Evolutionary conservation across 2,797 vertebrate genomes (phyloP), one percentile per base, ranked within the genome.

Genomic region (Thamnophis elegans): DNA sequence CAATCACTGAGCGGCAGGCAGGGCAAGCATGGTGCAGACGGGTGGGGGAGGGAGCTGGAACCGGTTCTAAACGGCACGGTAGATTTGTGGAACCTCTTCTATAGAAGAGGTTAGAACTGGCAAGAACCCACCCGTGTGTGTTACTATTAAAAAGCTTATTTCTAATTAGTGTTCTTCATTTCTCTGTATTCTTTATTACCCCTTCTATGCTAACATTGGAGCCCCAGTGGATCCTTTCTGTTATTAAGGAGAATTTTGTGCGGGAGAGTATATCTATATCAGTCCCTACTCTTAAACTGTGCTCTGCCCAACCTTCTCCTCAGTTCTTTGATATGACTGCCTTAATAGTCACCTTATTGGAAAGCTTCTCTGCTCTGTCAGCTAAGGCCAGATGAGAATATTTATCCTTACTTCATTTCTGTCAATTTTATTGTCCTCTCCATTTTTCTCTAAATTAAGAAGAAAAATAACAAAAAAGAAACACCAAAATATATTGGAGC

Each of bases 101-200:
- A n/a, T n/a, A n/a, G n/a, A n/a, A n/a, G n/a, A n/a, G n/a, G n/a
- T n/a, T n/a, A n/a, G n/a, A n/a, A n/a, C n/a, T n/a, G n/a, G n/a
- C n/a, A n/a, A n/a, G n/a, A n/a, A n/a, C n/a, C n/a, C n/a, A n/a
- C n/a, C n/a, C n/a, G n/a, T n/a, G n/a, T 42, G 73, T 78, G 4
- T 78, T 78, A 22, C 11, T 78, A 88, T 60, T n/a, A 91, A 20
- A 89, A 89, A 88, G 36, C 65, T 89, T 94, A 91, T n/a, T 89
- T 55, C 0, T 0, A 93, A 26, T 42, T 92, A 62, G 59, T 62
- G 22, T 53, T n/a, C 32, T 53, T 85, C 16, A 56, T 36, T 78
- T 78, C 32, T 36, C 32, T 22, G 68, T 36, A 42, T 78, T 36
- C 7, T 36, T 78, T 10, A 42, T 78, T 78, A 42, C 20, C 22